These are phyloP conservation scores for Petrophora chlorosata DNA, from an alignment of 2,888 invertebrate genomes.

Conservation along the genomic window DNA sequence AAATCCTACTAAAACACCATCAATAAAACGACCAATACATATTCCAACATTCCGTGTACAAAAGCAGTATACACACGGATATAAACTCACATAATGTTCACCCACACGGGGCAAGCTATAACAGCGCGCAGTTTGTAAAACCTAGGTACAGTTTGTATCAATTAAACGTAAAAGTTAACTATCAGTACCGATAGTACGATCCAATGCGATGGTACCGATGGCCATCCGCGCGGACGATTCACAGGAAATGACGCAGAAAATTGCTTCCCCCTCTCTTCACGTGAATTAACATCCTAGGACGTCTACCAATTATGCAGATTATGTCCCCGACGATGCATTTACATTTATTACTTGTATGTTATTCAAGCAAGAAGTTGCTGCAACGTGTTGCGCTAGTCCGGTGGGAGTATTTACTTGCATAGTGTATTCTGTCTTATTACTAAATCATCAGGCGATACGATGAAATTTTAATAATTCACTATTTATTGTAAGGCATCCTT, in stretches of 20 bases:
- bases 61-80: slow-evolving; percentile 11
- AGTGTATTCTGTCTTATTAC: too few relatives aligned
- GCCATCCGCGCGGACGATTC: slow-evolving; percentile 67
- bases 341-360: slow-evolving; percentile 58
- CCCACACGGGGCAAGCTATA: slow-evolving; percentile 4
- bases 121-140: slow-evolving; percentile 7
- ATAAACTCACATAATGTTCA: slow-evolving; percentile 14
- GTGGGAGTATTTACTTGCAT: too few relatives aligned
- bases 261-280: slow-evolving; percentile 66
- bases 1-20: not conserved
- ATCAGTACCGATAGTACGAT: slow-evolving; percentile 35
- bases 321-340: slow-evolving; percentile 67
- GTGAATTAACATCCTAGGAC: slow-evolving; percentile 80
- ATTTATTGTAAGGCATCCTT: too few relatives aligned
- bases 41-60: slow-evolving; percentile 6
- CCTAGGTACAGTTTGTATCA: slow-evolving; percentile 54
- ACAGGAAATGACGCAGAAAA: slow-evolving; percentile 82
- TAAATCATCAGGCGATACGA: too few relatives aligned
- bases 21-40: not conserved
- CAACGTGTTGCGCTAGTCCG: slow-evolving; percentile 3
- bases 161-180: slow-evolving; percentile 61
- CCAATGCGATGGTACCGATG: too few relatives aligned
- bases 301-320: slow-evolving; percentile 82
- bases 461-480: too few relatives aligned
- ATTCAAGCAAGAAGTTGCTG: slow-evolving; percentile 6